These are phyloP conservation scores for Erebia ligea DNA, from an alignment of 2,888 invertebrate species.

Conservation along the genomic window DNA sequence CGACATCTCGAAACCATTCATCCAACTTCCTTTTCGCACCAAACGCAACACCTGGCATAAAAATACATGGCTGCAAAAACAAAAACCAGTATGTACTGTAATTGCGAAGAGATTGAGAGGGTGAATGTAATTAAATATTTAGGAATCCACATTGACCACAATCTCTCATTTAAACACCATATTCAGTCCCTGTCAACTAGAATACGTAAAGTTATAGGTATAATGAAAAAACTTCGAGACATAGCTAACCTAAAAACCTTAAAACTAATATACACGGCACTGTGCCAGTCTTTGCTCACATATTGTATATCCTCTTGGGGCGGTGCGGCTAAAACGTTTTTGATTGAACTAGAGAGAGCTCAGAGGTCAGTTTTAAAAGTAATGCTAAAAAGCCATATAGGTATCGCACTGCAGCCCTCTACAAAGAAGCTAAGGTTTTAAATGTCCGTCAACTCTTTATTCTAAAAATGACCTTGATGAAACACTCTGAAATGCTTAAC, in stretches of 20 bases:
- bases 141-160: slow-evolving; percentile 20
- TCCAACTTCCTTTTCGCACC: too few relatives aligned
- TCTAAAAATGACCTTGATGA: background rate
- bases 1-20: too few relatives aligned
- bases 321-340: too few relatives aligned
- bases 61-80: slow-evolving; percentile 12
- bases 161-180: slow-evolving; percentile 21
- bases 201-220: slow-evolving; percentile 18
- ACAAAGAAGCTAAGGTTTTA: slow-evolving; percentile 17
- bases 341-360: too few relatives aligned
- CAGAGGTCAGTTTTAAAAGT: too few relatives aligned
- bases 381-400: too few relatives aligned
- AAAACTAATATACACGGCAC: slow-evolving; percentile 13
- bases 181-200: slow-evolving; percentile 10
- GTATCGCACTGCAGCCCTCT: slow-evolving; percentile 16
- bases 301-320: too few relatives aligned
- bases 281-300: slow-evolving; percentile 23
- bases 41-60: background rate
- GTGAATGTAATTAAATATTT: slow-evolving; percentile 18
- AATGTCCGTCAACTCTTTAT: slow-evolving; percentile 16
- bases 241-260: slow-evolving; percentile 7
- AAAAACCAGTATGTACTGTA: background rate
- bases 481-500: background rate
- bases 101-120: slow-evolving; percentile 1
- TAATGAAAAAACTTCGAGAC: slow-evolving; percentile 19